These are phyloP conservation scores for Paramormyrops hopkinsi DNA, from an alignment of 2,797 vertebrate genomes.

Conservation along the genomic window DNA sequence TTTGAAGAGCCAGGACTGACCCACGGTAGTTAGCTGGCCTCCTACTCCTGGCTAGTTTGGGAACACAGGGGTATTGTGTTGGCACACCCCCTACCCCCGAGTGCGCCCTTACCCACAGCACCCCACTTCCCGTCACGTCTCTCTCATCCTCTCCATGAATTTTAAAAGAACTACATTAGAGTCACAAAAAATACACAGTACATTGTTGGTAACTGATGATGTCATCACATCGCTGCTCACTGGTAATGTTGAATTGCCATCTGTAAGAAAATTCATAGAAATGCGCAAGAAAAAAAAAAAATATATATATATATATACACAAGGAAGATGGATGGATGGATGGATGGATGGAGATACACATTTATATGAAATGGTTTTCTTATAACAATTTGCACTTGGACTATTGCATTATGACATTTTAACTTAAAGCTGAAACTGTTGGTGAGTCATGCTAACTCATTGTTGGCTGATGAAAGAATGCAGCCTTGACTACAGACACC, in stretches of 20 bases:
- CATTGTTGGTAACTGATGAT: neutral
- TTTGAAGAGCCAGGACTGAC: conserved; percentile 18
- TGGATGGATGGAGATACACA: neutral
- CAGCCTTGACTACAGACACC: neutral
- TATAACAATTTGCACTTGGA: neutral
- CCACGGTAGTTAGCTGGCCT: neutral
- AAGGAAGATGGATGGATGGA: neutral
- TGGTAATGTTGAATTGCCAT: neutral
- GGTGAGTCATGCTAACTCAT: neutral
- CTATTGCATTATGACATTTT: neutral
- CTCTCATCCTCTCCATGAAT: neutral
- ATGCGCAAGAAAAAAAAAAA: neutral
- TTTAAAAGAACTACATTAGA: neutral
- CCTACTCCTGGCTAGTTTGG: neutral
- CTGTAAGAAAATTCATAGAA: neutral
- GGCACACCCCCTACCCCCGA: neutral
- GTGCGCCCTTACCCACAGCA: neutral
- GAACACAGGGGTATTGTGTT: conserved; percentile 11
- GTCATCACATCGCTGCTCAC: neutral
- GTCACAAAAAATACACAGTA: neutral
- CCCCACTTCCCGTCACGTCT: neutral
- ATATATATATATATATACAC: neutral
- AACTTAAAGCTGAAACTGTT: neutral
- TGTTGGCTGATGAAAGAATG: neutral
- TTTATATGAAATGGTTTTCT: neutral